These are phyloP conservation scores for Corvus cornix DNA, from an alignment of 2,113 vertebrate genomes.

Conservation along the genomic window DNA sequence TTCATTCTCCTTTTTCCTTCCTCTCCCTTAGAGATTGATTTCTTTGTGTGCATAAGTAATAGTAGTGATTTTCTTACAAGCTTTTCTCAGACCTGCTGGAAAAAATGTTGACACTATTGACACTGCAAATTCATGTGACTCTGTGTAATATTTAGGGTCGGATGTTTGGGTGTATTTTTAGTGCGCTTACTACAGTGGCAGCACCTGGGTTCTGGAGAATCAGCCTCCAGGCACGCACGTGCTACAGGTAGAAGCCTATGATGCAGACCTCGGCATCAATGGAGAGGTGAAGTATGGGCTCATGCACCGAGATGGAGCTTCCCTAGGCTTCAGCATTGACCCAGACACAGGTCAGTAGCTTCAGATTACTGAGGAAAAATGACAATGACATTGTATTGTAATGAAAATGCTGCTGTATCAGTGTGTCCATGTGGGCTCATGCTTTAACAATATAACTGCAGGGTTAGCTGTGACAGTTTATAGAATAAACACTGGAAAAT, in stretches of 20 bases:
- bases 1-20: neutral
- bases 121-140: neutral
- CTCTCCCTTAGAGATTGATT: neutral
- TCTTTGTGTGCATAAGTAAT: neutral
- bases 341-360: slow-evolving; percentile 78
- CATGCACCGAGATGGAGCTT: slow-evolving; percentile 82
- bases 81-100: neutral
- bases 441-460: neutral
- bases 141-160: neutral
- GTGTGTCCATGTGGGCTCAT: neutral
- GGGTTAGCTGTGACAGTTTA: neutral
- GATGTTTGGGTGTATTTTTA: slow-evolving; percentile 54
- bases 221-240: slow-evolving; percentile 81
- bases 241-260: slow-evolving; percentile 79
- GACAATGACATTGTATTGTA: neutral
- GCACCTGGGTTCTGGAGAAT: slow-evolving; percentile 84
- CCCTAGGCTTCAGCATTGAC: slow-evolving; percentile 81
- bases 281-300: slow-evolving; percentile 88
- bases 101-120: neutral
- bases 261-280: slow-evolving; percentile 85
- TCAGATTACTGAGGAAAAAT: neutral
- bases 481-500: neutral
- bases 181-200: slow-evolving; percentile 86
- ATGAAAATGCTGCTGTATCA: neutral
- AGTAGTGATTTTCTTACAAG: neutral